A percentile compares a stretch with the other conserved stretches of the same genome.
These are phyloP conservation scores for Opisthocomus hoazin DNA, from an alignment of 2,113 vertebrate genomes.

Conservation along the genomic window DNA sequence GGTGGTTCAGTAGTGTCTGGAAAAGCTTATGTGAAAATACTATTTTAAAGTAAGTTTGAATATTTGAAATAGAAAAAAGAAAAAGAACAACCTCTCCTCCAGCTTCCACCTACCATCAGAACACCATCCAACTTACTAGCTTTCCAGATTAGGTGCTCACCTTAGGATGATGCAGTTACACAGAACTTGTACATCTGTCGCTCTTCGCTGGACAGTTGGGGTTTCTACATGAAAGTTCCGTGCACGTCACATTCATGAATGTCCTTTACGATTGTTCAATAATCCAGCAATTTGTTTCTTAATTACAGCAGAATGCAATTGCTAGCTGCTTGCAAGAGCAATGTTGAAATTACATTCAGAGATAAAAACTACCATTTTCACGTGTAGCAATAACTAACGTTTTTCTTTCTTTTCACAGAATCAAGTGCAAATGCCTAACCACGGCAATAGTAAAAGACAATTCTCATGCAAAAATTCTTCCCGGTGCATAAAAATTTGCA, in stretches of 20 bases:
- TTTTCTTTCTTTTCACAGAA: conserved; percentile 45
- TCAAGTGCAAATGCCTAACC: conserved; percentile 65
- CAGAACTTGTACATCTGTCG: neutral
- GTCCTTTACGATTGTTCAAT: conserved; percentile 37
- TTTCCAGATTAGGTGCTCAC: neutral
- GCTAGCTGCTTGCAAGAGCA: conserved; percentile 47
- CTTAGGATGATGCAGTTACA: neutral
- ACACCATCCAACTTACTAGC: neutral
- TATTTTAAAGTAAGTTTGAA: neutral
- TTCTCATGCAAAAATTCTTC: conserved; percentile 72
- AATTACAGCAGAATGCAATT: conserved; percentile 21
- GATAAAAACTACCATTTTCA: conserved; percentile 40
- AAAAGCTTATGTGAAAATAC: neutral
- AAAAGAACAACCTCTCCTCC: neutral
- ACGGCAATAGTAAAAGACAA: conserved; percentile 50
- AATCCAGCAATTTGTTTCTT: conserved; percentile 54
- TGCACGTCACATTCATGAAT: conserved; percentile 7
- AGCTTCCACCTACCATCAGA: neutral
- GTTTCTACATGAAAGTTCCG: conserved; percentile 4
- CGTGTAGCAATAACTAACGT: conserved; percentile 32
- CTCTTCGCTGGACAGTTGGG: neutral
- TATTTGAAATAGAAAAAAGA: neutral
- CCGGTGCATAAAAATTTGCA: conserved; percentile 44
- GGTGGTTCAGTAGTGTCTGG: neutral
- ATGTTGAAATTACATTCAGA: conserved; percentile 70